Percentiles rank a stretch among this genome's conserved stretches.
Conservation (phyloP, 2,888 invertebrate species). For the Pandemis cinnamomeana region DNA sequence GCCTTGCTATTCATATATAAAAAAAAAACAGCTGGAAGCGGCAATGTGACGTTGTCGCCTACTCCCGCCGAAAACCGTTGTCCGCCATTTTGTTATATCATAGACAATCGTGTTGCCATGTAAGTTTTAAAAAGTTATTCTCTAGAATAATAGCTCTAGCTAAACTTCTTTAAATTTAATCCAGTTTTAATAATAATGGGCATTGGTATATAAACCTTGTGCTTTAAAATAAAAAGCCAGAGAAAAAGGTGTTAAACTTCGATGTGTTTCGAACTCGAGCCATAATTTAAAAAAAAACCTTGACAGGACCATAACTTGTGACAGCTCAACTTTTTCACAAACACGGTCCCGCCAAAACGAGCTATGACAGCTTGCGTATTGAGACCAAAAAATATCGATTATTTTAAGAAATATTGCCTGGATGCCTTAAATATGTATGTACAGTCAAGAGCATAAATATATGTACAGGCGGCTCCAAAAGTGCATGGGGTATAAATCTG, state of each 20-base stretch:
- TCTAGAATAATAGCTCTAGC: no score
- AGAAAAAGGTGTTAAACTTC: no score
- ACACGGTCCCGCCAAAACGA: constrained; percentile 5
- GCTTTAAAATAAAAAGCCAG: no score
- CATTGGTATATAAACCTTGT: no score
- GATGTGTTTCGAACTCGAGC: neutral
- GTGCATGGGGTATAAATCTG: no score
- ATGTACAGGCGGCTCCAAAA: no score
- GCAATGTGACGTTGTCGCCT: constrained; percentile 32
- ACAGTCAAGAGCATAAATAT: no score
- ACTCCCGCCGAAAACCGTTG: constrained; percentile 22
- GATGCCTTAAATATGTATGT: no score
- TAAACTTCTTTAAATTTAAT: no score
- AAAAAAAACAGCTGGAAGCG: constrained; percentile 33
- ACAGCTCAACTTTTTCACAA: neutral
- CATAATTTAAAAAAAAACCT: neutral
- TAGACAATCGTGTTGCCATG: constrained; percentile 34
- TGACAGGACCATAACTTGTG: constrained; percentile 3
- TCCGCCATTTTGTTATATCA: constrained; percentile 33
- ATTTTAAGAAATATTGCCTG: neutral
- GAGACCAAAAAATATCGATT: neutral
- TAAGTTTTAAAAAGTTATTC: neutral
- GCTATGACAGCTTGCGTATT: neutral
- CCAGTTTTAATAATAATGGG: no score
- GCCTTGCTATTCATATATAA: no score